Evolutionary conservation across 2,888 invertebrate genomes (phyloP), one percentile per base, ranked within the genome.

Genomic region (Rhingia campestris): DNA sequence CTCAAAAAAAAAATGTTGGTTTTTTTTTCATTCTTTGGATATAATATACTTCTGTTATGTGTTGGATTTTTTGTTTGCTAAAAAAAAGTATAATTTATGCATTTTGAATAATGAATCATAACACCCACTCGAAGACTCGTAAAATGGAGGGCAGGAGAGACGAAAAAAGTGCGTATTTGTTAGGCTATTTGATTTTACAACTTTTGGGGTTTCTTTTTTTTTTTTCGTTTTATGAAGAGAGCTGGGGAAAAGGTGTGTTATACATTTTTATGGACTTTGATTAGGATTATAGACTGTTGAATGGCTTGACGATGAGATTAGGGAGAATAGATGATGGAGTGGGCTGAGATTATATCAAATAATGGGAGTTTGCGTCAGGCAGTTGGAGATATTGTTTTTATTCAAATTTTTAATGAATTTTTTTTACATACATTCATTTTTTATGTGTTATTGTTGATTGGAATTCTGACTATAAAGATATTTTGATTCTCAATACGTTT

Each of bases 21-120:
- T 35, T 64, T 45, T 45, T 56, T 45, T 59, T 22, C 2, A 22
- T 22, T 22, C 22, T 22, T 22, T 22, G 22, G 22, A 22, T 51
- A 33, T 43, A 61, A 39, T 69, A 41, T 72, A 32, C 33, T 32
- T 64, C 9, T 66, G 5, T 35, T 45, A 33, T 30, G 6, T 63
- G 2, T 45, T 33, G 3, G 2, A 22, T 22, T 22, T 59, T 49
- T 70, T 56, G 37, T 69, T n/a, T 33, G 49, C 37, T 58, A 70
- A 45, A 63, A 39, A 45, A 35, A 53, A 53, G 61, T 41, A 43
- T 61, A 54, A 66, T 66, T 47, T 56, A 70, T 61, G 76, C 54
- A 56, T 63, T 77, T 82, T 63, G 56, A 66, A 73, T 82, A 77
- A 22, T 82, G 81, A 82, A 82, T 82, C 81, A 82, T 77, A 67